Evolutionary conservation across 2,888 invertebrate genomes (phyloP).

Genomic region (Microctonus aethiopoides): DNA sequence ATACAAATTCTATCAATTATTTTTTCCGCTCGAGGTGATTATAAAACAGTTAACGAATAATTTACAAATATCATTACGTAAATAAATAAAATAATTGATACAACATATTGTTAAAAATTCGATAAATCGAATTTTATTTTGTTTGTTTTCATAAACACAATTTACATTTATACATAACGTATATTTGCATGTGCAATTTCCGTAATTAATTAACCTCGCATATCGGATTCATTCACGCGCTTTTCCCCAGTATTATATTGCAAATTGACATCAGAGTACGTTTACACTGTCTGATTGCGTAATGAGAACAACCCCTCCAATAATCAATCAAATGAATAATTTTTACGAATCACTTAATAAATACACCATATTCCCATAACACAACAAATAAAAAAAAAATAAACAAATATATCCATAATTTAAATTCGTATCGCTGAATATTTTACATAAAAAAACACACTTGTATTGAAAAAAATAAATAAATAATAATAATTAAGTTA

Average conservation of each 20-base stretch:
- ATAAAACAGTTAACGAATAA: no score
- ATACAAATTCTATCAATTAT: no score
- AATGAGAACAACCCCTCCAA: not conserved
- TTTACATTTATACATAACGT: not conserved
- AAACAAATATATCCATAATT: not conserved
- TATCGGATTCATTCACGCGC: conserved; percentile 23
- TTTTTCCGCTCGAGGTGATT: no score
- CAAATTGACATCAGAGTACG: not conserved
- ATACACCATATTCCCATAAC: not conserved
- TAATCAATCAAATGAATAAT: not conserved
- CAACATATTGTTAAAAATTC: no score
- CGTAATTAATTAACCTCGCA: conserved; percentile 16
- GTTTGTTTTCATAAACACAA: no score
- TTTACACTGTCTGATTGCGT: not conserved
- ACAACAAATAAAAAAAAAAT: not conserved
- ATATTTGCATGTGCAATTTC: not conserved
- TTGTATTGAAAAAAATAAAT: not conserved
- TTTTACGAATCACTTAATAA: not conserved
- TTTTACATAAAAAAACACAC: no score
- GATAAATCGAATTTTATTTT: no score
- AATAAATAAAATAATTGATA: no score
- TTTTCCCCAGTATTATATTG: not conserved
- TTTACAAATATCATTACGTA: no score
- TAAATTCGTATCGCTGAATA: not conserved
- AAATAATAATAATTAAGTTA: not conserved